Evolutionary conservation across 2,888 invertebrate genomes (phyloP), one percentile per base, ranked within the genome.

Genomic region (Archaeoteleia sp.): DNA sequence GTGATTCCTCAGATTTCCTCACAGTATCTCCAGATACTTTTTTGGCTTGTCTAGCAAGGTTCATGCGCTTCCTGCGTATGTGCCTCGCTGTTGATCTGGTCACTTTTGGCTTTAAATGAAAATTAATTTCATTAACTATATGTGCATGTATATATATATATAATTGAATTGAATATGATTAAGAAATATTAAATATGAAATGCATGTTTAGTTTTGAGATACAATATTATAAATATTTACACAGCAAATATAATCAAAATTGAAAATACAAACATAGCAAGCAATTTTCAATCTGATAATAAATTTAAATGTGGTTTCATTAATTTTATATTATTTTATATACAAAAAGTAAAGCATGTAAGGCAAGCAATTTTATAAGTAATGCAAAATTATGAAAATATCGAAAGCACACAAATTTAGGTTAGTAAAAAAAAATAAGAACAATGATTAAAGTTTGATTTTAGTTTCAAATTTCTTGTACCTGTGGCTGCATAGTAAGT

Each of bases 51-150:
- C 80, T 73, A 17, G 82, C 82, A 40, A 76, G 75, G 30, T 74
- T 72, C 54, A 82, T 68, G 37, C 77, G 78, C 51, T 81, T 82
- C 40, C 82, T 68, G 29, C 83, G 76, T 17, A 81, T 68, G 68
- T 82, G 82, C 46, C 83, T 78, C 1, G 82, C 82, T 43, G 72
- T 57, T 8, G 82, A 78, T 15, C 79, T 76, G 37, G 73, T 78
- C 46, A 79, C 53, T 67, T 78, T 79, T 46, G 55, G 17, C 40
- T 46, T 51, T 7, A 2, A 45, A 42, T 29, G 17, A 46, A 34
- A 49, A 35, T 12, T n/a, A n/a, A n/a, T n/a, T n/a, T n/a, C n/a
- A n/a, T n/a, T n/a, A n/a, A n/a, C n/a, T n/a, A n/a, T n/a, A n/a
- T n/a, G n/a, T n/a, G n/a, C n/a, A n/a, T n/a, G n/a, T n/a, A n/a